phyloP scores from a whole-genome alignment of 2,113 vertebrate species.

The Setophaga petechia region DNA sequence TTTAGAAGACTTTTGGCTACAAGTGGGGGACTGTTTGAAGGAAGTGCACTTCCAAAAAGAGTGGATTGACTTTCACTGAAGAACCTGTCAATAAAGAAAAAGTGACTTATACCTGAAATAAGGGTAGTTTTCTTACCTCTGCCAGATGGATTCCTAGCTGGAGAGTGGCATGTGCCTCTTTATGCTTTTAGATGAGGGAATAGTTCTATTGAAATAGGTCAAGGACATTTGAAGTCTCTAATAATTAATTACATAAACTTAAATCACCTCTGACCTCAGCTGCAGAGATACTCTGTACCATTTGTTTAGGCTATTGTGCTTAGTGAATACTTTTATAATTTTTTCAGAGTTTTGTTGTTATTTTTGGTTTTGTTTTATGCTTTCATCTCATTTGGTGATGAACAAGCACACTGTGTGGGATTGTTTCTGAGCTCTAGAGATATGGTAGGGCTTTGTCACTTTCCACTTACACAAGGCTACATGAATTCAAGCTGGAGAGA shows the following conservation, averaged over 20 bases:
- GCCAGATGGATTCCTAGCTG: neutral
- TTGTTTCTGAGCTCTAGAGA: neutral
- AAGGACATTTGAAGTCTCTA: neutral
- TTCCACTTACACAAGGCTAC: neutral
- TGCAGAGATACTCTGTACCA: neutral
- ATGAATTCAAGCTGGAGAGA: neutral
- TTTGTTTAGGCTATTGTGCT: neutral
- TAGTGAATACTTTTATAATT: neutral
- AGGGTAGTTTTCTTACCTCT: neutral
- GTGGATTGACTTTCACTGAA: neutral
- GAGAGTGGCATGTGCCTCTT: neutral
- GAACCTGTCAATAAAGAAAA: neutral
- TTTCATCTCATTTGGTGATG: neutral
- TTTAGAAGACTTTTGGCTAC: neutral
- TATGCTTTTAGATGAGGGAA: neutral
- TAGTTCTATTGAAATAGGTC: neutral
- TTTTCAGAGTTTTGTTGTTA: neutral
- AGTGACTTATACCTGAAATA: neutral
- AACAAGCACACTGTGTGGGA: neutral
- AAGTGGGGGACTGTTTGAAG: neutral
- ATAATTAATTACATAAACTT: neutral
- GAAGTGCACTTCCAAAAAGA: neutral
- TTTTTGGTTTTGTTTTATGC: neutral
- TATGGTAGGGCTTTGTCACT: neutral
- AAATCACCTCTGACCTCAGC: neutral